Evolutionary conservation across 2,888 invertebrate genomes (phyloP).

Genomic region (Apodemia hepburni): DNA sequence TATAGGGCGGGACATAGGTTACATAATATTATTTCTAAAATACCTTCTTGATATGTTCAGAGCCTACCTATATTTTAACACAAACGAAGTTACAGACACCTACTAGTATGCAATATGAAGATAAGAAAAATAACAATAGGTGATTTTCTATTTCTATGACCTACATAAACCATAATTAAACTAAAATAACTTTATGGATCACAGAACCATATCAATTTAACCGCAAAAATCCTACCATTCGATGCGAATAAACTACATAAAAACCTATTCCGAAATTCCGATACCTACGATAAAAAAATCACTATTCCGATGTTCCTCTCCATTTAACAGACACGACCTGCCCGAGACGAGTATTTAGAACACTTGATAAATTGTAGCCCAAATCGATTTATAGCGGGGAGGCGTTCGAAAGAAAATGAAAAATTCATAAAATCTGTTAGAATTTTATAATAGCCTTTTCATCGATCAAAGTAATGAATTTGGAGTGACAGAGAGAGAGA

Average conservation of each 20-base stretch:
- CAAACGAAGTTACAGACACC: too few species aligned
- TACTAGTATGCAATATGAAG: background rate
- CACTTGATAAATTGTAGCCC: slow-evolving; percentile 64
- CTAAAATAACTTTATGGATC: background rate
- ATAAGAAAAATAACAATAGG: background rate
- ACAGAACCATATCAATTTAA: background rate
- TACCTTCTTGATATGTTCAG: too few species aligned
- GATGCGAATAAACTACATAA: slow-evolving; percentile 7
- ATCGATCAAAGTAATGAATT: slow-evolving; percentile 70
- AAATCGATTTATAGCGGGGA: slow-evolving; percentile 66
- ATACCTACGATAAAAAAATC: slow-evolving; percentile 8
- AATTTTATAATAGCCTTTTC: slow-evolving; percentile 67
- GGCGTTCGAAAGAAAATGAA: slow-evolving; percentile 63
- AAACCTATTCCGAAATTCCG: slow-evolving; percentile 1
- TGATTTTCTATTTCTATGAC: background rate
- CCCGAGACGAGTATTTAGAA: slow-evolving; percentile 57
- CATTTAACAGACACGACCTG: slow-evolving; percentile 53
- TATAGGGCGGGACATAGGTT: too few species aligned
- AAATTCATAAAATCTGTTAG: slow-evolving; percentile 61
- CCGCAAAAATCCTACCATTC: background rate
- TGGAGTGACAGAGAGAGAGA: slow-evolving; percentile 46
- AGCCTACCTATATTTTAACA: too few species aligned
- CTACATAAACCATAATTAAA: background rate
- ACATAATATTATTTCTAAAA: too few species aligned
- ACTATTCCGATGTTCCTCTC: slow-evolving; percentile 50